Evolutionary conservation across 1,140 invertebrate species (phyloP).

Genomic region (Heliconius hermathena): DNA sequence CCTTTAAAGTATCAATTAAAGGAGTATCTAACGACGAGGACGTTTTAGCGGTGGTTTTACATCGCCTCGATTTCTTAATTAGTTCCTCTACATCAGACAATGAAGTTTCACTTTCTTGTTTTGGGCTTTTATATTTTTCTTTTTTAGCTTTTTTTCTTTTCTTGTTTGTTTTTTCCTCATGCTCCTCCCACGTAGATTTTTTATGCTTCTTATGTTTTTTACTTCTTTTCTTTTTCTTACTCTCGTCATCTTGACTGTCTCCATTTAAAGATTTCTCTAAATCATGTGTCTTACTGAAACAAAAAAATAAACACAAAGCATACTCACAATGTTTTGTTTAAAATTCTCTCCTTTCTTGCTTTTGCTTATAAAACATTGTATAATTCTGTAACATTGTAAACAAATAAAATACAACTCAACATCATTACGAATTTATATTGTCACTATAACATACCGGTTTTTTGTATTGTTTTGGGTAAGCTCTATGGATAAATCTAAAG

Average conservation of each 20-base stretch:
- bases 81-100: constrained; percentile 71
- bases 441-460: constrained; percentile 28
- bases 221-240: constrained; percentile 77
- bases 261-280: constrained; percentile 51
- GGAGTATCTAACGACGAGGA: constrained; percentile 43
- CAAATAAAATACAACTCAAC: background rate
- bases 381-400: constrained; percentile 54
- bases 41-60: constrained; percentile 41
- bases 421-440: background rate
- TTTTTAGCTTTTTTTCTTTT: constrained; percentile 68
- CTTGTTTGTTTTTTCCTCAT: constrained; percentile 55
- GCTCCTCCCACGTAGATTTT: constrained; percentile 51
- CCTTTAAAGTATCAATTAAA: constrained; percentile 41
- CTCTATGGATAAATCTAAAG: constrained; percentile 42
- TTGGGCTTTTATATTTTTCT: constrained; percentile 57
- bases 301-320: constrained; percentile 44
- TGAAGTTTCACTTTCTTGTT: constrained; percentile 70
- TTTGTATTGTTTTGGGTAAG: constrained; percentile 28
- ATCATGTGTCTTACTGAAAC: constrained; percentile 57
- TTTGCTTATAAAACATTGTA: constrained; percentile 49
- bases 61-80: constrained; percentile 58
- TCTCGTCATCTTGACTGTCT: constrained; percentile 52
- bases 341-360: constrained; percentile 30
- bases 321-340: constrained; percentile 53
- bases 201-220: constrained; percentile 82